Conservation (phyloP, 2,888 invertebrate species). For the Drosophila robusta region DNA sequence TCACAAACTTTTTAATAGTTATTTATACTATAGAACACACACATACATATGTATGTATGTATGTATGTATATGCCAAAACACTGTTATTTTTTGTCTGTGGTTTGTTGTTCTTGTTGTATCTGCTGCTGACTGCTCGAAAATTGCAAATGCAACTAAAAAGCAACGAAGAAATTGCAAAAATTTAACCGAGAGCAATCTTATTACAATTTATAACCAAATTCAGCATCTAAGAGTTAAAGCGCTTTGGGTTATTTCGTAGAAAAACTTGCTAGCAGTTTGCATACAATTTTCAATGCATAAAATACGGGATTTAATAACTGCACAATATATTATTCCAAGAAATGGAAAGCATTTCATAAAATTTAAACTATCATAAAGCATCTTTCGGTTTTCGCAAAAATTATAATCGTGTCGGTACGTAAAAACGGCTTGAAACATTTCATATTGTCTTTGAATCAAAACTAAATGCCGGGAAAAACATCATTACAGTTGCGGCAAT, state of each 20-base stretch:
- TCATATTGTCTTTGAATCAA: background rate
- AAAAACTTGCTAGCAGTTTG: background rate
- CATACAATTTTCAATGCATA: background rate
- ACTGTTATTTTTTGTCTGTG: slow-evolving; percentile 8
- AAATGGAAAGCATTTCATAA: no score
- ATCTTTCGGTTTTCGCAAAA: no score
- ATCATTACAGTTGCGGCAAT: background rate
- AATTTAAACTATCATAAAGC: no score
- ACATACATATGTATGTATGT: background rate
- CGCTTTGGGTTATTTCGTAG: background rate
- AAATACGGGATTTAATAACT: background rate
- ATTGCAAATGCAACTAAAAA: slow-evolving; percentile 33
- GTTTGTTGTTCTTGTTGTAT: slow-evolving; percentile 9
- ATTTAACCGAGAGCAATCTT: background rate
- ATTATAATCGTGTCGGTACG: background rate
- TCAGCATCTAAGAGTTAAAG: background rate
- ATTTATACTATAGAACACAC: background rate
- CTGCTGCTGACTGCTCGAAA: slow-evolving; percentile 39
- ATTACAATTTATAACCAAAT: background rate
- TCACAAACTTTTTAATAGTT: background rate
- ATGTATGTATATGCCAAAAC: background rate
- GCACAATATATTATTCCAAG: no score
- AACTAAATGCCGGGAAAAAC: no score
- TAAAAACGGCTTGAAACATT: background rate
- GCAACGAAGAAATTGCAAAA: slow-evolving; percentile 9